Evolutionary conservation across 2,888 invertebrate genomes (phyloP), one percentile per base, ranked within the genome.

Genomic region (Scaptomyza tumidula): DNA sequence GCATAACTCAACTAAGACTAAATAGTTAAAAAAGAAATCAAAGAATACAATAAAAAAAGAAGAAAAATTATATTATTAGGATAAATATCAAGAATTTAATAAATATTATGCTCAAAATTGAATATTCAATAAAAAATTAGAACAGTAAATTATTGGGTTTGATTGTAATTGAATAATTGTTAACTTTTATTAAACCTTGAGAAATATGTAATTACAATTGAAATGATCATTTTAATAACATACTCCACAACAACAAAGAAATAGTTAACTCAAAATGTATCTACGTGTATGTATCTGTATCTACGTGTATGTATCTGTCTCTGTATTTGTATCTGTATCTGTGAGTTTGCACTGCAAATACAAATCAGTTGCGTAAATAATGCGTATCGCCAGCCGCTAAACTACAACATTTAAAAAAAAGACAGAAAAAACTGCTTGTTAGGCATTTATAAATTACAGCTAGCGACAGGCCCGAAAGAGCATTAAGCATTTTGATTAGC

Each of bases 281-380:
- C 24, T 39, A 35, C 31, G 10, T 49, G 33, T 55, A 37, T 19
- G 13, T 56, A 19, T 45, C 19, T 35, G 19, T 11, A 24, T 24
- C 24, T 24, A 3, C 1, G 24, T 24, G 24, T 24, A 5, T 11
- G 4, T 4, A 1, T 11, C 37, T 59, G 35, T n/a, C n/a, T n/a
- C n/a, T 19, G 19, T 19, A 19, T 19, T 19, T 19, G 19, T 19
- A 19, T 19, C 37, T 19, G 13, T 56, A 14, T 45, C n/a, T 35
- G 19, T 11, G 10, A 50, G 63, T 85, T 83, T 80, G 72, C 80
- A 78, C 67, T 88, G 86, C 86, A 88, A 86, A 86, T 75, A 88
- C 75, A 83, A 85, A 83, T 88, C 89, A 88, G 83, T 89, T 88
- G 89, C 79, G 84, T 89, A 89, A 88, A 88, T 89, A 88, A 89